Evolutionary conservation across 2,113 vertebrate species (phyloP).

Genomic region (Pluvianellus socialis): DNA sequence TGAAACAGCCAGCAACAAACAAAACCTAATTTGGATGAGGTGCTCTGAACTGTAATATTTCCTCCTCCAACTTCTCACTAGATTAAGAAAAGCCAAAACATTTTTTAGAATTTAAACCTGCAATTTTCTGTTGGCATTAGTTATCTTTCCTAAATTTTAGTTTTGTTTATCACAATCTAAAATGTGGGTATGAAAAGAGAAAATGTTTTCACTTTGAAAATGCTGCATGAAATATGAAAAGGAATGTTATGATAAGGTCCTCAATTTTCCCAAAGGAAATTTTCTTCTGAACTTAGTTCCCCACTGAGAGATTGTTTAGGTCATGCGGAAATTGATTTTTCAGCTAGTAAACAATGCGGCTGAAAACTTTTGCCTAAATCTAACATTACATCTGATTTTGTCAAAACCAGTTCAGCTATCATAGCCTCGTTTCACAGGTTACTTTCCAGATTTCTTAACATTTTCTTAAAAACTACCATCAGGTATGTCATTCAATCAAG

Average conservation of each 20-base stretch:
- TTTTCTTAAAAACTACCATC: not conserved
- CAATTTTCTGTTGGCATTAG: not conserved
- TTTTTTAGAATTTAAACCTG: not conserved
- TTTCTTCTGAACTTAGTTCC: not conserved
- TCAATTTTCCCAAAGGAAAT: not conserved
- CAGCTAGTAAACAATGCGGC: not conserved
- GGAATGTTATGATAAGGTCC: not conserved
- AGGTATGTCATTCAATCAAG: not conserved
- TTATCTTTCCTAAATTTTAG: not conserved
- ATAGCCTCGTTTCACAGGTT: not conserved
- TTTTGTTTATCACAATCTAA: not conserved
- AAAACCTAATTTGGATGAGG: not conserved
- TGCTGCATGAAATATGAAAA: not conserved
- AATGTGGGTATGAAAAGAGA: not conserved
- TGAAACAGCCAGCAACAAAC: not conserved
- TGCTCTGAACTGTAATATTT: not conserved
- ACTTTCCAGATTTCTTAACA: not conserved
- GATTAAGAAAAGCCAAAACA: not conserved
- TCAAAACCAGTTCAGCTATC: not conserved
- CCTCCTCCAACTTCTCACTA: not conserved
- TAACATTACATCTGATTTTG: not conserved
- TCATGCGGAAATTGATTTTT: not conserved
- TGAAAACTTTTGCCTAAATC: not conserved
- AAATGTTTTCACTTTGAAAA: not conserved
- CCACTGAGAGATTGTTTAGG: not conserved